Base-by-base conservation (phyloP, 2,888 invertebrate species). In the Orthosia cruda region DNA sequence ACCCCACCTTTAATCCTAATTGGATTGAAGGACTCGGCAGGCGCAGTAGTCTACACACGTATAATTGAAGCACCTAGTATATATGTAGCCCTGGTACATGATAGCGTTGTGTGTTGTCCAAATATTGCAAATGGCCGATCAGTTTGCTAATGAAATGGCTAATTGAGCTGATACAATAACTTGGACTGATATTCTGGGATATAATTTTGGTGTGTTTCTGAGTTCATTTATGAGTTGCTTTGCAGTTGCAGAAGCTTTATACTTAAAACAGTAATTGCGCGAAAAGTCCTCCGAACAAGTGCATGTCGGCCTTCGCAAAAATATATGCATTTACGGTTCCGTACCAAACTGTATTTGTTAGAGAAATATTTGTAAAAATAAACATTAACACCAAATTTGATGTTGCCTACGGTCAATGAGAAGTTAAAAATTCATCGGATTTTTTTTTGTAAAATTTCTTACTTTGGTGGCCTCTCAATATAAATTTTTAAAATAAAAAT, bases 21-120 rank as follows among this genome's bases (percentile, higher is more conserved):
- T 94, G 95, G 94, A 94, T 94, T 90, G 92, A 91, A 93, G 93
- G 92, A 92, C 91, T 90, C 89, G 85, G 88, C 91, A 92, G 92
- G 91, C 91, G 90, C 88, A 88, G 88, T 92, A 91, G 90, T 89
- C 90, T 90, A 90, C 88, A 92, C 91, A 91, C 91, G 92, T 93
- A 88, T 88, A 93, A 94, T 93, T 93, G 92, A 93, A 93, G 91
- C 90, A 88, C 83, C 83, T 50, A 70, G 66, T 65, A 76, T 66
- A 58, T 74, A 78, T 77, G 74, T 79, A 55, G 52, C n/a, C 58
- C 67, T 71, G 65, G 58, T 77, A 75, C 70, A 82, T 77, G 76
- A 74, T 70, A 73, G 65, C 59, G 70, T 75, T 70, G 75, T 76
- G 71, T 71, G 80, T 74, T 86, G 86, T 84, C 77, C 79, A 85